Conservation (phyloP, 2,888 invertebrate genomes). For the Aleiodes leptofemur region DNA sequence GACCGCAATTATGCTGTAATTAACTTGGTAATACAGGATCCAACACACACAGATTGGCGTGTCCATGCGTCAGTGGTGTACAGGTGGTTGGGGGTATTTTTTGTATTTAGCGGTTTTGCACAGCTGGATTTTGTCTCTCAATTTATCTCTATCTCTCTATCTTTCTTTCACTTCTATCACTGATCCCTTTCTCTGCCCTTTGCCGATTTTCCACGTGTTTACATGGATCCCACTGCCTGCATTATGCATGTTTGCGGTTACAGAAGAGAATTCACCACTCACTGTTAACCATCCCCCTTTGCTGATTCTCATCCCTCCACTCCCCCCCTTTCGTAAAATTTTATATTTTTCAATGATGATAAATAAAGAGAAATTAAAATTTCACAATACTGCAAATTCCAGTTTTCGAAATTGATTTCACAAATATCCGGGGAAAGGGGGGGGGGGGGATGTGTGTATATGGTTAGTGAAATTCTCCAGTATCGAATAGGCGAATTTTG, state of each 20-base stretch:
- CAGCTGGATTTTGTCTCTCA: constrained; percentile 53
- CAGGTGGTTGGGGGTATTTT: constrained; percentile 74
- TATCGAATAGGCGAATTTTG: constrained; percentile 30
- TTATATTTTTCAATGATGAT: not conserved
- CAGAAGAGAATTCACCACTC: constrained; percentile 74
- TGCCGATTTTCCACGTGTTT: constrained; percentile 66
- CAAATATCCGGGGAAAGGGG: constrained; percentile 25
- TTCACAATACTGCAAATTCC: constrained; percentile 30
- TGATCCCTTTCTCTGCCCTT: constrained; percentile 43
- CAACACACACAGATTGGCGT: constrained; percentile 26
- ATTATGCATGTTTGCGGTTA: constrained; percentile 75
- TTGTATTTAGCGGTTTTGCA: constrained; percentile 74
- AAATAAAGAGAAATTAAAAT: constrained; percentile 1
- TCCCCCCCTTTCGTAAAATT: constrained; percentile 37
- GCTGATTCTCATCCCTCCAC: not conserved
- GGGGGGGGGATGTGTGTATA: not conserved
- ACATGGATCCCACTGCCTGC: constrained; percentile 69
- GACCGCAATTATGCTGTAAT: constrained; percentile 75
- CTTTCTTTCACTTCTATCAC: constrained; percentile 13
- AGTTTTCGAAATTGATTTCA: constrained; percentile 20
- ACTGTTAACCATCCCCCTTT: constrained; percentile 56
- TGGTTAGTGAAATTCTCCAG: constrained; percentile 38
- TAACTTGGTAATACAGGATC: constrained; percentile 68
- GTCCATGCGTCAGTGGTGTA: constrained; percentile 59
- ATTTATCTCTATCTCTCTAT: not conserved